Conservation (phyloP, 2,888 invertebrate genomes). For the Phasia obesa region DNA sequence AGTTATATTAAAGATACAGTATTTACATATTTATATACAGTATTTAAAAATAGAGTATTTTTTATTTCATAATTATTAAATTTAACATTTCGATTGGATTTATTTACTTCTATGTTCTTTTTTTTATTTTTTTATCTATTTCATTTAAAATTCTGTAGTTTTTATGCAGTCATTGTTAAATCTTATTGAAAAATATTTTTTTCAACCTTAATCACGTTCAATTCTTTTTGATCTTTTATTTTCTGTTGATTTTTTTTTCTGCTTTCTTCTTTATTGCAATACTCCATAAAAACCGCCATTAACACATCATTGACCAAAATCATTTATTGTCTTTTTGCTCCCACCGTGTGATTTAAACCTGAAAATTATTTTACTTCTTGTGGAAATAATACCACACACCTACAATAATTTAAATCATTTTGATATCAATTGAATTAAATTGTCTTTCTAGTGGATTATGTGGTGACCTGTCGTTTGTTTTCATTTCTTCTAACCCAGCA, state of each 20-base stretch:
- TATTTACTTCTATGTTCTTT: no score
- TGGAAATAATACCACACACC: conserved; percentile 53
- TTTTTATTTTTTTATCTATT: neutral
- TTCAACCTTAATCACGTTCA: conserved; percentile 43
- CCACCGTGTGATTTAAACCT: conserved; percentile 4
- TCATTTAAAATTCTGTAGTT: neutral
- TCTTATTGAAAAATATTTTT: neutral
- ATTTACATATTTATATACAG: no score
- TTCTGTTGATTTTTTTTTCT: conserved; percentile 2
- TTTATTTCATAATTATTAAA: no score
- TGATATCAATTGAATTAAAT: conserved; percentile 77
- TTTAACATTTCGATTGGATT: no score
- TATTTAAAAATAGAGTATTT: no score
- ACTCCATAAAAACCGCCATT: conserved; percentile 65
- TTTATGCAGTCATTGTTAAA: conserved; percentile 12
- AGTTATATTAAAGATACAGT: no score
- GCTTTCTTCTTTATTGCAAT: conserved; percentile 6
- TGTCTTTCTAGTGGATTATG: conserved; percentile 73
- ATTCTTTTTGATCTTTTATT: conserved; percentile 46
- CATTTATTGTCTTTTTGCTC: conserved; percentile 58
- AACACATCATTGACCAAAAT: conserved; percentile 71
- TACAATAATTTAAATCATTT: conserved; percentile 76
- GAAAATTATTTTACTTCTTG: conserved; percentile 43
- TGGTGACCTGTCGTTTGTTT: conserved; percentile 71
- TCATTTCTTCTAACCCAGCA: conserved; percentile 27